Conservation (phyloP, 2,888 invertebrate genomes). For the Octodonta nipae region DNA sequence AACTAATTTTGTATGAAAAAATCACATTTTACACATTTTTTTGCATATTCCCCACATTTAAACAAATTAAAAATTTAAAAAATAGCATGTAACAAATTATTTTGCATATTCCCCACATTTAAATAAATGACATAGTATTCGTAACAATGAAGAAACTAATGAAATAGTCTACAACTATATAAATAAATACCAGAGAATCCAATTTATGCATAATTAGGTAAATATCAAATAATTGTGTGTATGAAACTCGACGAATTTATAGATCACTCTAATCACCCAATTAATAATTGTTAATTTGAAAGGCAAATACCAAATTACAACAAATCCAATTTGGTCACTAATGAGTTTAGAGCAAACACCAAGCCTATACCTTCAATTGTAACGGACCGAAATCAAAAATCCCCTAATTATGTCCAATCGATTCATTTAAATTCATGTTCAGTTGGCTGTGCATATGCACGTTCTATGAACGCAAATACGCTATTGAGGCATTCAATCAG, state of each 20-base stretch:
- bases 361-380: slow-evolving; percentile 22
- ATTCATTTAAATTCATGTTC: slow-evolving; percentile 13
- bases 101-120: too few species aligned
- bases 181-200: too few species aligned
- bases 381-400: slow-evolving; percentile 23
- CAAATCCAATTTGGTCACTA: slow-evolving; percentile 33
- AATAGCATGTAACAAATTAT: too few species aligned
- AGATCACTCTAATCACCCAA: slow-evolving; percentile 34
- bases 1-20: too few species aligned
- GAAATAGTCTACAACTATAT: too few species aligned
- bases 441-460: slow-evolving; percentile 20
- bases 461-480: slow-evolving; percentile 20
- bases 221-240: slow-evolving; percentile 19
- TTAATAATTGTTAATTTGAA: slow-evolving; percentile 36
- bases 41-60: too few species aligned
- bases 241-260: slow-evolving; percentile 23
- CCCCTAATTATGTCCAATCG: slow-evolving; percentile 29
- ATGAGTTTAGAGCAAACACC: slow-evolving; percentile 34
- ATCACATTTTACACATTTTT: too few species aligned
- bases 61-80: too few species aligned
- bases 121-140: too few species aligned
- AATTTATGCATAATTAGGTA: slow-evolving; percentile 18
- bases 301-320: slow-evolving; percentile 34
- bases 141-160: too few species aligned
- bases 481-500: slow-evolving; percentile 13